Percentiles rank a stretch among this genome's conserved stretches.
Evolutionary conservation across 2,888 invertebrate species (phyloP).

Genomic region (Lycaena phlaeas): DNA sequence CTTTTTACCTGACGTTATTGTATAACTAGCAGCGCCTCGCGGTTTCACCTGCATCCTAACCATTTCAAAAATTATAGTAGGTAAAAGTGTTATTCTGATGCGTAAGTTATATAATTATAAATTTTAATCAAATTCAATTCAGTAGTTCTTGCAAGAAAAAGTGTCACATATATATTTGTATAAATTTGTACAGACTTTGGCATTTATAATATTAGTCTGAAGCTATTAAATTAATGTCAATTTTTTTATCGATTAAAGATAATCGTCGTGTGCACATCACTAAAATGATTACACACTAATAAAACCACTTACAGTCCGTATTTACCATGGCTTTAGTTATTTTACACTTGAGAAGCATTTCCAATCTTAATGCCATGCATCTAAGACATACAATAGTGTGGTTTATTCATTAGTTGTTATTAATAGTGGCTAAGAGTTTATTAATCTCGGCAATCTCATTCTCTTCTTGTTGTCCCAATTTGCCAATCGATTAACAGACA

Average conservation of each 20-base stretch:
- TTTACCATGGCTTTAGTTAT: conserved; percentile 15
- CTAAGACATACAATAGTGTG: background rate
- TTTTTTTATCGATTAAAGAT: conserved; percentile 7
- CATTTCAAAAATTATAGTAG: too few relatives aligned
- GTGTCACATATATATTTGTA: too few relatives aligned
- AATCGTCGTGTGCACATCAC: conserved; percentile 24
- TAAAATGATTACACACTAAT: conserved; percentile 34
- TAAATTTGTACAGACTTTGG: too few relatives aligned
- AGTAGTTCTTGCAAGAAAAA: too few relatives aligned
- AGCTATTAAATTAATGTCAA: too few relatives aligned
- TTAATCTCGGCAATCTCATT: conserved; percentile 2
- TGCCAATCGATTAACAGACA: background rate
- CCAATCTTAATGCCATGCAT: background rate
- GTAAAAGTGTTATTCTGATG: too few relatives aligned
- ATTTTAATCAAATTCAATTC: too few relatives aligned
- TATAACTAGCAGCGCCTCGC: too few relatives aligned
- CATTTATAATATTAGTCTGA: too few relatives aligned
- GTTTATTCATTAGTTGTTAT: background rate
- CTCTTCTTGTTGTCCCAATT: conserved; percentile 2
- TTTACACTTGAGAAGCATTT: background rate
- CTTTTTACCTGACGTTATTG: too few relatives aligned
- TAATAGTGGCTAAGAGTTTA: background rate
- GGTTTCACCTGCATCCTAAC: too few relatives aligned
- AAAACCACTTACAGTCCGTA: conserved; percentile 31
- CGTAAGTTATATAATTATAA: too few relatives aligned